Evolutionary conservation across 2,888 invertebrate species (phyloP).

Genomic region (Norana najaformis): DNA sequence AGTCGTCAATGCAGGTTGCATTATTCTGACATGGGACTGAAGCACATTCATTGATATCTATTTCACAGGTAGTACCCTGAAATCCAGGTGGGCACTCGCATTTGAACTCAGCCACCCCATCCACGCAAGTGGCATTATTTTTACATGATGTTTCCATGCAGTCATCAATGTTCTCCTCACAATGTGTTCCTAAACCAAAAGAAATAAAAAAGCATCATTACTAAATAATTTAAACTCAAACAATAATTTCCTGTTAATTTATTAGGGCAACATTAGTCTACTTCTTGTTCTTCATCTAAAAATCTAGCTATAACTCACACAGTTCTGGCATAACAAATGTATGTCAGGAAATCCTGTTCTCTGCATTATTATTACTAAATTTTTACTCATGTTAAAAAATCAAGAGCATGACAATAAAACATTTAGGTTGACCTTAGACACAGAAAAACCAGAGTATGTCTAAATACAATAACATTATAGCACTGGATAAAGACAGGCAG

Average conservation of each 20-base stretch:
- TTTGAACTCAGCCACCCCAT: conserved; percentile 38
- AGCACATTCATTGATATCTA: conserved; percentile 50
- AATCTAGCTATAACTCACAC: background rate
- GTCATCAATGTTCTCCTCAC: conserved; percentile 70
- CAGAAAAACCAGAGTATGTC: background rate
- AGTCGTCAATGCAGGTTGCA: conserved; percentile 46
- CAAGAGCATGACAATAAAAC: background rate
- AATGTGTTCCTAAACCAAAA: conserved; percentile 68
- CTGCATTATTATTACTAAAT: background rate
- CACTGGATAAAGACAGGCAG: too few relatives aligned
- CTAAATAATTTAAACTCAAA: background rate
- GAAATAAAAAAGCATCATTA: background rate
- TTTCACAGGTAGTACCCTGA: conserved; percentile 46
- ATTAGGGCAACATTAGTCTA: too few relatives aligned
- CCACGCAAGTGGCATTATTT: conserved; percentile 44
- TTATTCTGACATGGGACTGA: conserved; percentile 48
- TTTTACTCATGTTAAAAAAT: background rate
- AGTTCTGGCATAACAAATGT: background rate
- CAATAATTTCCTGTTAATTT: background rate
- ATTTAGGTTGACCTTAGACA: background rate
- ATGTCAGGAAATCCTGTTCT: background rate
- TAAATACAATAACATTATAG: background rate
- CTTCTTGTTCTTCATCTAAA: too few relatives aligned
- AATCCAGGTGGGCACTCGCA: conserved; percentile 39
- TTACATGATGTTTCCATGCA: conserved; percentile 40